Evolutionary conservation across 2,797 vertebrate species (phyloP).

Genomic region (Valencia hispanica): DNA sequence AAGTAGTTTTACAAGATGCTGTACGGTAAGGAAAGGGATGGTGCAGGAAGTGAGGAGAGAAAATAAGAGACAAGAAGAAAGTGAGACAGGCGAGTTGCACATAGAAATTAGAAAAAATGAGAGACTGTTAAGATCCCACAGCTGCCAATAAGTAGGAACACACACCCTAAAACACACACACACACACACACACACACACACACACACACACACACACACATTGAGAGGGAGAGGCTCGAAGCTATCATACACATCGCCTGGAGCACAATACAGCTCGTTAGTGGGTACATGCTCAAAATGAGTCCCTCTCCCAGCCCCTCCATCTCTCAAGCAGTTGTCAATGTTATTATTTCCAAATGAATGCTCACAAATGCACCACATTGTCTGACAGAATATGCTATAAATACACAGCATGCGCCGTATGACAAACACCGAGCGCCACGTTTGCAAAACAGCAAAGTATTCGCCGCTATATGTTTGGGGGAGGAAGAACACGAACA

Average conservation of each 20-base stretch:
- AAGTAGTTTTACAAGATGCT: not conserved
- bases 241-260: slow-evolving; percentile 75
- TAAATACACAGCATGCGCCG: slow-evolving; percentile 57
- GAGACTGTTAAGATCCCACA: slow-evolving; percentile 66
- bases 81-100: slow-evolving; percentile 36
- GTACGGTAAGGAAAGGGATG: not conserved
- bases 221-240: slow-evolving; percentile 53
- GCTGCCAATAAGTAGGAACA: slow-evolving; percentile 67
- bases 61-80: slow-evolving; percentile 11
- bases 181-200: slow-evolving; percentile 43
- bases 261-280: slow-evolving; percentile 80
- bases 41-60: slow-evolving; percentile 3
- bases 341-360: slow-evolving; percentile 80
- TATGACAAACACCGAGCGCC: slow-evolving; percentile 50
- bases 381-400: slow-evolving; percentile 68
- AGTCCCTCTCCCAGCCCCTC: slow-evolving; percentile 69
- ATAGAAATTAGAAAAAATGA: slow-evolving; percentile 58
- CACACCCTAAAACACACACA: slow-evolving; percentile 23
- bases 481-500: slow-evolving; percentile 54
- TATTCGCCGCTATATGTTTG: slow-evolving; percentile 48
- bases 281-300: slow-evolving; percentile 71
- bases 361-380: slow-evolving; percentile 67
- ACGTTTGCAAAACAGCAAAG: slow-evolving; percentile 35
- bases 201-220: slow-evolving; percentile 34
- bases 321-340: slow-evolving; percentile 75